Conservation (phyloP, 2,797 vertebrate species). For the Huso huso region DNA sequence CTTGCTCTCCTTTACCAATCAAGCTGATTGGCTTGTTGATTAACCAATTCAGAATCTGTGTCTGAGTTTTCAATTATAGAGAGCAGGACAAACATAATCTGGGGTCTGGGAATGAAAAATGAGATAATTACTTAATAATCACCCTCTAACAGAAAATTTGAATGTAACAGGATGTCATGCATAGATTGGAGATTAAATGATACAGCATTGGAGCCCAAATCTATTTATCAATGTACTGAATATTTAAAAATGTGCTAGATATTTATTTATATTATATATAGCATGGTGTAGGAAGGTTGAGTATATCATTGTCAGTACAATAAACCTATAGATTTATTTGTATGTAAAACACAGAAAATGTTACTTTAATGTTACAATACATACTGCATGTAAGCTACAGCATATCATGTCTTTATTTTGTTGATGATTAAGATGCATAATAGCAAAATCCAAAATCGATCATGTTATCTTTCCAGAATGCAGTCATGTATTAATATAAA, state of each 20-base stretch:
- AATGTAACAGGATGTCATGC: not conserved
- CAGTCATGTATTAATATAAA: not conserved
- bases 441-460: too few species aligned
- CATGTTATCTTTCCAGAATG: too few species aligned
- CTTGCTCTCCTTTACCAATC: not conserved
- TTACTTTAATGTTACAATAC: too few species aligned
- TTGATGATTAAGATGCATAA: too few species aligned
- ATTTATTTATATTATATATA: not conserved
- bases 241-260: not conserved
- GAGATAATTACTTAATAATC: not conserved
- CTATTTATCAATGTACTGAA: too few species aligned
- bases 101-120: not conserved
- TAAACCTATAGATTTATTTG: too few species aligned
- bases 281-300: not conserved
- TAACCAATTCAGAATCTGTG: not conserved
- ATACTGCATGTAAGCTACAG: too few species aligned
- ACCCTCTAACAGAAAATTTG: not conserved
- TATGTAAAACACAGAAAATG: too few species aligned
- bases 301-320: too few species aligned
- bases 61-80: not conserved
- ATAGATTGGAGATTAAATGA: too few species aligned
- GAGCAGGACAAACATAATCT: not conserved
- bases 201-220: too few species aligned
- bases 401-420: not conserved
- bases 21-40: conserved; percentile 1